Base-by-base conservation (phyloP, 2,888 invertebrate genomes). In the Hemicrepidius hirtus region DNA sequence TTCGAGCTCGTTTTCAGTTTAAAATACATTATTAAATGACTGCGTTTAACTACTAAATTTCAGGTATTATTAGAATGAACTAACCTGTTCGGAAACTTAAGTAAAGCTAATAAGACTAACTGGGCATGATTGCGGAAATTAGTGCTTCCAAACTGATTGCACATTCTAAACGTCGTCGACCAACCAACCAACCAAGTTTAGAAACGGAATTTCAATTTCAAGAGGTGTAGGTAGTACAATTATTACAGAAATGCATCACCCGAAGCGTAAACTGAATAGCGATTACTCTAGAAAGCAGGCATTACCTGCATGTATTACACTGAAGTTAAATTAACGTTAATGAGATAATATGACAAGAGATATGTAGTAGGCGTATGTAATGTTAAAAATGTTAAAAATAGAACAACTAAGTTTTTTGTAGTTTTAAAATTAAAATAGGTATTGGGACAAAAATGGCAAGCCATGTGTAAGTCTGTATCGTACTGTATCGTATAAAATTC, bases 191-290 rank as follows among this genome's bases (percentile, higher is more conserved):
- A 12, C 37, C 20, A 37, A n/a, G 18, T 32, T 37, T 3, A 37
- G 37, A 57, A 57, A 57, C 37, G 37, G 37, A 57, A 57, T 57
- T 57, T 57, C 37, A 57, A 57, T 57, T 53, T 37, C 44, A 3
- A 3, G 60, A 21, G 24, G 40, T 37, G 49, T 35, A 46, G 60
- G 35, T 32, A 10, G 41, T 60, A 28, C 60, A 60, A 67, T 67
- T 59, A 68, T 40, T 49, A 18, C 24, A 32, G 28, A 50, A 68
- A 46, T 59, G 49, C 68, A 68, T 60, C 32, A 60, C 60, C 49
- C 18, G 37, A 3, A 37, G 59, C 21, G 59, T 49, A 67, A 67
- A 55, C 10, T 24, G 24, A 55, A 44, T 18, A 59, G 32, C 32
- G 59, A 44, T 60, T 46, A 50, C 20, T 20, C 24, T 46, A 67